Base-by-base conservation (phyloP, 2,113 vertebrate species). In the Epinephelus moara region DNA sequence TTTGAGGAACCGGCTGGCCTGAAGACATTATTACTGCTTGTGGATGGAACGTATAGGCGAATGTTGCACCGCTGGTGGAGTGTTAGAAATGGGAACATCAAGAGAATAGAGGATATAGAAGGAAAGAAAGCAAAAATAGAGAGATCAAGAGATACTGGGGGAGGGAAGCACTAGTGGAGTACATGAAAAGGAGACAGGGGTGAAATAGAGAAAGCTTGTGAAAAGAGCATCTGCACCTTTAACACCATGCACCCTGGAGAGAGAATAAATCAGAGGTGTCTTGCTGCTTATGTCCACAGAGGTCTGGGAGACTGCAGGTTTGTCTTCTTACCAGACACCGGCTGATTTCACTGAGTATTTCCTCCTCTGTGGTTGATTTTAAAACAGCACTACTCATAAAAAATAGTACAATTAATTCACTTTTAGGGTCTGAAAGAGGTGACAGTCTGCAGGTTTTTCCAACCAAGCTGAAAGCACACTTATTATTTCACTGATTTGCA, bases 21-120 rank as follows among this genome's bases (percentile, higher is more conserved):
- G 68, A 52, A 74, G 74, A 69, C 60, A 80, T 42, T 15, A 62
- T 71, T 50, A 67, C 18, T 27, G 67, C 62, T 17, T 27, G 2
- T 3, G 50, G 25, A 40, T 40, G 23, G 69, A 75, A 49, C n/a
- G 23, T 57, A 50, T 18, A 37, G 40, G 75, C 15, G 23, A 57
- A 62, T 49, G 63, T 2, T 21, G 13, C 33, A 2, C 50, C 33
- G 63, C 61, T 23, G 37, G 37, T 33, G 50, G 52, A 70, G 60
- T 0, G 37, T 19, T 13, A 40, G 40, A 33, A 19, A 55, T 11
- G 13, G 21, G 30, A 77, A 47, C 0, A 9, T 9, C 33, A 15
- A 21, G 19, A 73, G 23, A n/a, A 49, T 56, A 19, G 23, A 50
- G 21, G 37, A 25, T 27, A 30, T 4, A 12, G 55, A 56, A 42